Conservation (phyloP, 2,113 vertebrate genomes). For the Silurus meridionalis region DNA sequence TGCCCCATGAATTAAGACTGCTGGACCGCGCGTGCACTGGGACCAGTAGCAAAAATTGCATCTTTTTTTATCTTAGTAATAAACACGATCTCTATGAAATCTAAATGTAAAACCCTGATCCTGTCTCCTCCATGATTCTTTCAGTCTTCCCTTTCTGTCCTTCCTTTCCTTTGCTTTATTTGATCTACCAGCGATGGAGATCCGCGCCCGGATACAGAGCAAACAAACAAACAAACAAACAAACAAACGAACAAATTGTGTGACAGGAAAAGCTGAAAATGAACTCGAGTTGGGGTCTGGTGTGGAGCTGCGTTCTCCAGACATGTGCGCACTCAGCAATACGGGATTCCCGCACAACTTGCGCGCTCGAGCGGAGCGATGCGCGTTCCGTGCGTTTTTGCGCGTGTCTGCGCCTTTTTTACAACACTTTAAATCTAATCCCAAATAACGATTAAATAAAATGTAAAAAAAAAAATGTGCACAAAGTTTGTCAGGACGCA, state of each 20-base stretch:
- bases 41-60: neutral
- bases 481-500: neutral
- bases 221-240: neutral
- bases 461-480: neutral
- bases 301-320: neutral
- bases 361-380: neutral
- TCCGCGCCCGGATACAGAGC: neutral
- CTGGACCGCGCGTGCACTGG: neutral
- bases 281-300: neutral
- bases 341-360: constrained; percentile 3
- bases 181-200: neutral
- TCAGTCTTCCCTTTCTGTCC: neutral
- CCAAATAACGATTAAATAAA: too few relatives aligned
- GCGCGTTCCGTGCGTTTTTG: neutral
- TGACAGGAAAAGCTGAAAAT: neutral
- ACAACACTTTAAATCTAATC: neutral
- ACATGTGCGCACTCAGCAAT: neutral
- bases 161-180: neutral
- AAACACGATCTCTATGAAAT: neutral
- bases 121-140: too few relatives aligned
- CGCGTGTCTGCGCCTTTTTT: neutral
- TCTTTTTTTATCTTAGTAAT: neutral
- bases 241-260: neutral
- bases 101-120: too few relatives aligned
- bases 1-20: neutral